Percentiles rank a stretch among this genome's conserved stretches.
Conservation (phyloP, 2,113 vertebrate genomes). For the Cepphus grylle region DNA sequence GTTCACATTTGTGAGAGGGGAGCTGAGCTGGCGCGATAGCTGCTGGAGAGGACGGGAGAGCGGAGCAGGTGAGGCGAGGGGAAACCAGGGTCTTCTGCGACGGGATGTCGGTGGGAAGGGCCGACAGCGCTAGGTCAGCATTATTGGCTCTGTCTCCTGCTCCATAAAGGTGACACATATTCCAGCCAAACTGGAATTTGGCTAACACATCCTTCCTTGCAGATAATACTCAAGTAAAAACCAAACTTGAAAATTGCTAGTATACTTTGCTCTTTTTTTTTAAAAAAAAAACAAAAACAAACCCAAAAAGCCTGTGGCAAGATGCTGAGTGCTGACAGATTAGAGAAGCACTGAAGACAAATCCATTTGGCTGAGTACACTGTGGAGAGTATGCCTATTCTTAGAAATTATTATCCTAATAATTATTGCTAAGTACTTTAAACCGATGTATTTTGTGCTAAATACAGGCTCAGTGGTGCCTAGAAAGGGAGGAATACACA, state of each 20-base stretch:
- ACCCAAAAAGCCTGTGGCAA: neutral
- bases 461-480: neutral
- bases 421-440: constrained; percentile 4
- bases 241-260: neutral
- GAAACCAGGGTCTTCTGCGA: rapidly evolving
- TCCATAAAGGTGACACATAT: neutral
- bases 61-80: rapidly evolving
- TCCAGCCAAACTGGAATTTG: neutral
- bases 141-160: neutral
- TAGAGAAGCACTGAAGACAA: neutral
- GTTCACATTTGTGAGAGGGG: neutral
- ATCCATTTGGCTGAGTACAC: neutral
- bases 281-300: no score
- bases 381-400: neutral
- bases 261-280: neutral
- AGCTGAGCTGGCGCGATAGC: rapidly evolving
- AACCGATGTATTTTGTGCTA: neutral
- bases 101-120: rapidly evolving
- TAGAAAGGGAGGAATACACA: neutral
- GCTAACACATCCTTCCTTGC: neutral
- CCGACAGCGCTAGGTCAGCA: neutral
- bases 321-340: neutral
- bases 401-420: neutral
- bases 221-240: neutral
- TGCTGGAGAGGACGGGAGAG: neutral